Percentiles rank a stretch among this genome's conserved stretches.
These are phyloP conservation scores for Gymnothorax javanicus DNA, from an alignment of 2,797 vertebrate species.

Conservation along the genomic window DNA sequence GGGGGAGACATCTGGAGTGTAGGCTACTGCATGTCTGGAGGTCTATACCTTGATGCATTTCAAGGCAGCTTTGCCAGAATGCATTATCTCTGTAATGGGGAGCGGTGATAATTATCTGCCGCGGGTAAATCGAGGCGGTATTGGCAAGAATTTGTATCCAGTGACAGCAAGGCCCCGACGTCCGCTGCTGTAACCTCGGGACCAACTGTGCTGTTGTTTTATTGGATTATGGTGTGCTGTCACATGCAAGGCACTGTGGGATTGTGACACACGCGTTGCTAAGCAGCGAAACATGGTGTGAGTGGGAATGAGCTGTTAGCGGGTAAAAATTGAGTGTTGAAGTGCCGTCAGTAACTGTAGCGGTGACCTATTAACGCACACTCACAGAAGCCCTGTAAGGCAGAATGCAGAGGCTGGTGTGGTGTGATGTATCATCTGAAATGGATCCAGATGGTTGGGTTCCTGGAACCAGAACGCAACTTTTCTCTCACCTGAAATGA, in stretches of 20 bases:
- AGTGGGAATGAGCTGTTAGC: slow-evolving; percentile 75
- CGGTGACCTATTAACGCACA: slow-evolving; percentile 78
- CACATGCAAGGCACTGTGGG: slow-evolving; percentile 66
- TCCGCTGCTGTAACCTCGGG: slow-evolving; percentile 3
- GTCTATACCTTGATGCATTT: slow-evolving; percentile 1
- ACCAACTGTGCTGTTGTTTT: neutral
- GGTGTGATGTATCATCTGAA: neutral
- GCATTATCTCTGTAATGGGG: slow-evolving; percentile 19
- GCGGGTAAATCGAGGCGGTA: slow-evolving; percentile 31
- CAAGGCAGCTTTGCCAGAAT: slow-evolving; percentile 20
- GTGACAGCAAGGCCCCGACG: neutral
- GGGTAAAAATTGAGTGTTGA: slow-evolving; percentile 78
- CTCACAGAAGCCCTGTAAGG: slow-evolving; percentile 40
- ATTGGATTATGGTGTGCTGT: neutral
- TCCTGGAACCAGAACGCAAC: neutral
- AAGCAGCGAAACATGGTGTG: slow-evolving; percentile 81
- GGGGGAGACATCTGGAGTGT: neutral
- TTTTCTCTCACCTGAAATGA: neutral
- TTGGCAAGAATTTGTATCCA: slow-evolving; percentile 21
- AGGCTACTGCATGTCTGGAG: neutral
- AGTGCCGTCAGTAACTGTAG: slow-evolving; percentile 82
- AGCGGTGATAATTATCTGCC: slow-evolving; percentile 22
- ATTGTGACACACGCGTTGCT: slow-evolving; percentile 84
- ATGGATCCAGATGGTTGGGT: neutral
- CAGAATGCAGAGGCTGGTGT: slow-evolving; percentile 12